Percentiles rank a stretch among this genome's conserved stretches.
Conservation (phyloP, 1,140 invertebrate genomes). For the Linepithema humile region DNA sequence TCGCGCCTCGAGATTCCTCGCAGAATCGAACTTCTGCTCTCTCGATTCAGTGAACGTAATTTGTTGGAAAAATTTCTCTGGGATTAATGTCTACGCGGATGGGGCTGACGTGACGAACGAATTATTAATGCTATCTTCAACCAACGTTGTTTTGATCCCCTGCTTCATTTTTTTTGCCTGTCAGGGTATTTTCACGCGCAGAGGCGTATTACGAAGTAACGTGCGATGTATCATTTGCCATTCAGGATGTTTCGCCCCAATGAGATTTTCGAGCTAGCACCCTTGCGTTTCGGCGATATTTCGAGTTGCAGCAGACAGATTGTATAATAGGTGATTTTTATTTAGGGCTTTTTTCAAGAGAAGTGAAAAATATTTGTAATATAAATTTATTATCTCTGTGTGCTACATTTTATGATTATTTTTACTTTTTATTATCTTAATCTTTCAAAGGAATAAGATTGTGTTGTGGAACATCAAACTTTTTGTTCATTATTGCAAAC, state of each 20-base stretch:
- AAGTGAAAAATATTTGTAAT: neutral
- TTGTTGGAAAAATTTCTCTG: conserved; percentile 34
- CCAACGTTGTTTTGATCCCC: conserved; percentile 17
- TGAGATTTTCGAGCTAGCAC: conserved; percentile 43
- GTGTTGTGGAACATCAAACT: neutral
- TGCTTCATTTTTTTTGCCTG: conserved; percentile 11
- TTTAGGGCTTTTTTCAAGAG: neutral
- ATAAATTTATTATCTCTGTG: neutral
- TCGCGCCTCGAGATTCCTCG: conserved; percentile 5
- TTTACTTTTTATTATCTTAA: neutral
- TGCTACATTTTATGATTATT: neutral
- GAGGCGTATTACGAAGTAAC: neutral
- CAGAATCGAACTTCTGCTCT: conserved; percentile 18
- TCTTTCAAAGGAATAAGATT: neutral
- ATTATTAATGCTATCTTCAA: conserved; percentile 28
- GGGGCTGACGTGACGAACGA: neutral
- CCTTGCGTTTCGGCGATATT: neutral
- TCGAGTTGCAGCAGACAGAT: neutral
- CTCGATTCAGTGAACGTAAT: neutral
- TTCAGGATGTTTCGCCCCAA: conserved; percentile 48
- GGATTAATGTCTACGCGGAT: conserved; percentile 7
- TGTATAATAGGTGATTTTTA: neutral
- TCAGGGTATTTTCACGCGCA: conserved; percentile 22
- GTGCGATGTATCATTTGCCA: conserved; percentile 34
- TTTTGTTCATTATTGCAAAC: neutral